Evolutionary conservation across 2,888 invertebrate genomes (phyloP).

Genomic region (Cephus pulcher): DNA sequence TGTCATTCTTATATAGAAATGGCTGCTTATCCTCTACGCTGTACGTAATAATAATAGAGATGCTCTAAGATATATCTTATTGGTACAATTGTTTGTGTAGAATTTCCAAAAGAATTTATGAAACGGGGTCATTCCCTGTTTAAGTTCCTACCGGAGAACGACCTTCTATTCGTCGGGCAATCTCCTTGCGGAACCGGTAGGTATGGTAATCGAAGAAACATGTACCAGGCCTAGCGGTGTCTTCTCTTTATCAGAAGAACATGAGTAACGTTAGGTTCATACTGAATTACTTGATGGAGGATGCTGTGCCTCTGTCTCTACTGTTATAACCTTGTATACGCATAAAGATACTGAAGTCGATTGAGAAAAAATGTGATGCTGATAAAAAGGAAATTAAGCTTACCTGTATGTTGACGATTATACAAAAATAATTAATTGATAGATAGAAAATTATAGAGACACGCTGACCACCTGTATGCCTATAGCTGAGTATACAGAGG

Average conservation of each 20-base stretch:
- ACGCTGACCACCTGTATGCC: background rate
- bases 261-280: background rate
- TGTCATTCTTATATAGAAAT: background rate
- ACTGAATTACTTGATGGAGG: background rate
- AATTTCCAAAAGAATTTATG: background rate
- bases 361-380: background rate
- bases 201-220: background rate
- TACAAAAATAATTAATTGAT: background rate
- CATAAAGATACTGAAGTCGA: background rate
- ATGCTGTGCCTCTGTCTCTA: background rate
- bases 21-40: background rate
- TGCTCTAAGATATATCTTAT: background rate
- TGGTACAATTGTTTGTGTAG: background rate
- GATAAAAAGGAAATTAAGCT: background rate
- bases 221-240: background rate
- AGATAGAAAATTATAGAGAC: background rate
- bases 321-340: background rate
- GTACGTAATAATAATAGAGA: background rate
- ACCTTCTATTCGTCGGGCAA: background rate
- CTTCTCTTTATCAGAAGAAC: background rate
- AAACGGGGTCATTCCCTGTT: background rate
- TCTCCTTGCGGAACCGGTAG: background rate
- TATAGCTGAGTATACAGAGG: background rate
- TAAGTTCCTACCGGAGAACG: background rate
- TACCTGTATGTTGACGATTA: background rate